Conservation (phyloP, 2,888 invertebrate species). For the Epinotia demarniana region DNA sequence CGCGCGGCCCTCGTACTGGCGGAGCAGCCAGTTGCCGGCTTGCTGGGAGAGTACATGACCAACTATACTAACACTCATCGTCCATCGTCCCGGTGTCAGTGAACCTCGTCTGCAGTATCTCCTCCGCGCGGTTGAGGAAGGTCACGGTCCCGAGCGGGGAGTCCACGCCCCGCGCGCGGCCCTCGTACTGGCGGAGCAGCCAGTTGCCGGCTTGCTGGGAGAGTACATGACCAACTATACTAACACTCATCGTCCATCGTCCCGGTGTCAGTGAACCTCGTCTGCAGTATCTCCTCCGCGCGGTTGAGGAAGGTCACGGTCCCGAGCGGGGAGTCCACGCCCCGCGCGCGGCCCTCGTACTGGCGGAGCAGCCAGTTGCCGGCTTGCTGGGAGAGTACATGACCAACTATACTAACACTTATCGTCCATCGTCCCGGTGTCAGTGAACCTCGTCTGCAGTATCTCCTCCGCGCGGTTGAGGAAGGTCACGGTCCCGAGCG, state of each 20-base stretch:
- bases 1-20: constrained; percentile 85
- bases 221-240: too few species aligned
- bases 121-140: constrained; percentile 82
- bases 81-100: constrained; percentile 61
- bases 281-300: constrained; percentile 50
- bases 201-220: constrained; percentile 96
- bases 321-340: constrained; percentile 87
- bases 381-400: constrained; percentile 95
- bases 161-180: constrained; percentile 76
- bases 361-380: constrained; percentile 93
- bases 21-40: constrained; percentile 93
- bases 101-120: constrained; percentile 57
- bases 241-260: constrained; percentile 70
- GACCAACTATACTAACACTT: constrained; percentile 67
- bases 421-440: constrained; percentile 63
- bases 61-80: constrained; percentile 70
- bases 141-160: constrained; percentile 89
- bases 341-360: constrained; percentile 80
- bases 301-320: constrained; percentile 87
- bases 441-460: constrained; percentile 53
- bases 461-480: constrained; percentile 69
- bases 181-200: constrained; percentile 88
- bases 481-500: constrained; percentile 89
- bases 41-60: constrained; percentile 96
- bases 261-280: constrained; percentile 57